A percentile compares a stretch with the other conserved stretches of the same genome.
Conservation (phyloP, 1,140 invertebrate species). For the Triops cancriformis region DNA sequence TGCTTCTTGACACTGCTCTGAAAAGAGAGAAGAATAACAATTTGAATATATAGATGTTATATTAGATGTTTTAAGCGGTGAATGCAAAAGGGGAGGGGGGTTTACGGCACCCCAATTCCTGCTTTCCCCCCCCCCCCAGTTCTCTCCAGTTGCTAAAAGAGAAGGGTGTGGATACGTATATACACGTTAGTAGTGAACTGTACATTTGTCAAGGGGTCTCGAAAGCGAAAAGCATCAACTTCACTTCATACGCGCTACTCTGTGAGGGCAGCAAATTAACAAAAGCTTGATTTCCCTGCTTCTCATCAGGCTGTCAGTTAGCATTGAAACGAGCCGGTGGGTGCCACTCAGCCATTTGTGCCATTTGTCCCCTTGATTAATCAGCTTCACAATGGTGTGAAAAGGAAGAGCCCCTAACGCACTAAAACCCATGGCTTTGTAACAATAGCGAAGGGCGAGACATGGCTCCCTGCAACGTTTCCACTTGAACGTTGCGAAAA, state of each 20-base stretch:
- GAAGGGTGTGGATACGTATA: not conserved
- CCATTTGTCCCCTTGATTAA: conserved; percentile 10
- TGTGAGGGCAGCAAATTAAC: not conserved
- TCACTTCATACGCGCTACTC: not conserved
- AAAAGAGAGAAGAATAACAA: conserved; percentile 9
- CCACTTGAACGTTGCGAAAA: not conserved
- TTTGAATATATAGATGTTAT: conserved; percentile 2
- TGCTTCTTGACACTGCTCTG: conserved; percentile 1
- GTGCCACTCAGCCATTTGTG: conserved; percentile 12
- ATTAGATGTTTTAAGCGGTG: not conserved
- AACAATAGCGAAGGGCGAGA: not conserved
- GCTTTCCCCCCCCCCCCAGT: not conserved
- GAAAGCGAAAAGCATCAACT: not conserved
- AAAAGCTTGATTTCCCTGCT: conserved; percentile 10
- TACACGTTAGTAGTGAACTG: not conserved
- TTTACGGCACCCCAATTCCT: no score
- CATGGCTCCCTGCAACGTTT: conserved; percentile 7
- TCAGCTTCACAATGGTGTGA: not conserved
- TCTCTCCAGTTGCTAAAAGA: not conserved
- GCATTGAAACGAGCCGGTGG: not conserved
- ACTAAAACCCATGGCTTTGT: not conserved
- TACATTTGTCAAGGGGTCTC: not conserved
- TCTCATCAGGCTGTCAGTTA: conserved; percentile 10
- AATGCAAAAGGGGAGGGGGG: not conserved
- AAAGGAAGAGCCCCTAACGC: not conserved